These are phyloP conservation scores for Hypanus sabinus DNA, from an alignment of 2,113 vertebrate species.

Conservation along the genomic window DNA sequence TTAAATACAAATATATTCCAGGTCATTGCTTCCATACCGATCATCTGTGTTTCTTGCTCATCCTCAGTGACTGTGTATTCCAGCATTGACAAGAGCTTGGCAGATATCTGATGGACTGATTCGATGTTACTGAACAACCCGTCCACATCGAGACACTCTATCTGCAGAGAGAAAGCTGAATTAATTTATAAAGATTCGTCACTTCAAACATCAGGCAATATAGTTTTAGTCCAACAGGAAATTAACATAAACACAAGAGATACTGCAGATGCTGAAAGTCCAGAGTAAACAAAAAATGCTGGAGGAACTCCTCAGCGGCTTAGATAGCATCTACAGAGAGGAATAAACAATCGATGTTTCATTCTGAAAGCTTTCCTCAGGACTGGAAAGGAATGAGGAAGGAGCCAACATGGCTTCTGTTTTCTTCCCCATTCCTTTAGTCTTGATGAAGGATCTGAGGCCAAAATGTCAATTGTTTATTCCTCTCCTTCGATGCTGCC, in stretches of 20 bases:
- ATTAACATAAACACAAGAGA: background rate
- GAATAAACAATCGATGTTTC: no score
- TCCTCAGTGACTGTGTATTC: conserved; percentile 72
- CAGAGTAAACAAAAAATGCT: no score
- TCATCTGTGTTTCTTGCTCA: conserved; percentile 72
- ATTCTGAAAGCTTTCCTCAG: no score
- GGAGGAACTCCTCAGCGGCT: no score
- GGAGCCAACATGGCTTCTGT: no score
- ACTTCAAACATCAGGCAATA: background rate
- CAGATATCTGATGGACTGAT: conserved; percentile 79
- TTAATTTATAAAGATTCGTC: background rate
- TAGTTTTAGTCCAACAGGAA: background rate
- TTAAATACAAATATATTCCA: background rate
- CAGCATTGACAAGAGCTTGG: conserved; percentile 72
- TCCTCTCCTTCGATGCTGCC: no score
- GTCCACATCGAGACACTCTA: conserved; percentile 73
- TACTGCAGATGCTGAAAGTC: no score
- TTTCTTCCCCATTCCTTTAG: no score
- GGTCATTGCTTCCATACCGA: conserved; percentile 66
- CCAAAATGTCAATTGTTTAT: no score
- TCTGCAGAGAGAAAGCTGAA: conserved; percentile 49
- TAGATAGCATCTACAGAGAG: no score
- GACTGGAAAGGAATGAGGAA: no score
- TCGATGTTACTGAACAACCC: conserved; percentile 91
- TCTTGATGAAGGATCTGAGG: no score